Percentiles rank a stretch among this genome's conserved stretches.
Evolutionary conservation across 2,113 vertebrate genomes (phyloP).

Genomic region (Neopipo cinnamomea): DNA sequence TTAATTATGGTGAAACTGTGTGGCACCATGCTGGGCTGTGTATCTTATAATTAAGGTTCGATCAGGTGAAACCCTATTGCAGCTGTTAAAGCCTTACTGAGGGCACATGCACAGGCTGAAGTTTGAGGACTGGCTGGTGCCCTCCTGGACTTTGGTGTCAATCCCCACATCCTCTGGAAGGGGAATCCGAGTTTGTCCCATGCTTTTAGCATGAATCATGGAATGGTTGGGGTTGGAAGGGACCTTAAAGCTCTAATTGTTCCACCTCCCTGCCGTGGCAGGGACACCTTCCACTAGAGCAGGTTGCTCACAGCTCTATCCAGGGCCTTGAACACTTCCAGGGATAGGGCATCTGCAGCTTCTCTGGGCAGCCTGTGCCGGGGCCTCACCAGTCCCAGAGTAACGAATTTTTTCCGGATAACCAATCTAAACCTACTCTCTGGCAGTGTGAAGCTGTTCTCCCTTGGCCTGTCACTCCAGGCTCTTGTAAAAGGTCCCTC

Average conservation of each 20-base stretch:
- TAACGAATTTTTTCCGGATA: neutral
- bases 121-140: neutral
- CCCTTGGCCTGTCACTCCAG: neutral
- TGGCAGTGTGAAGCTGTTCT: neutral
- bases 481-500: neutral
- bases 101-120: neutral
- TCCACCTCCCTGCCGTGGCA: neutral
- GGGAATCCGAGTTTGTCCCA: accelerated
- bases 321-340: neutral
- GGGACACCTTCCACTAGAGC: neutral
- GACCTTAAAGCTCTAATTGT: neutral
- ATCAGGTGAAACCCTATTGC: neutral
- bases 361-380: neutral
- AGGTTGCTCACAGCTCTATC: neutral
- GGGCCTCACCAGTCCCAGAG: neutral
- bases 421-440: neutral
- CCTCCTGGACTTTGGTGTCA: accelerated
- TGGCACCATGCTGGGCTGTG: neutral
- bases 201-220: accelerated
- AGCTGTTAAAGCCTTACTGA: neutral
- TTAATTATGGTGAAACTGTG: slow-evolving; percentile 15
- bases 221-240: neutral
- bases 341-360: neutral
- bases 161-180: accelerated
- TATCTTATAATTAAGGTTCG: neutral